A percentile compares a stretch with the other conserved stretches of the same genome.
phyloP scores from a whole-genome alignment of 2,113 vertebrate genomes.

The Melanerpes aurifrons region DNA sequence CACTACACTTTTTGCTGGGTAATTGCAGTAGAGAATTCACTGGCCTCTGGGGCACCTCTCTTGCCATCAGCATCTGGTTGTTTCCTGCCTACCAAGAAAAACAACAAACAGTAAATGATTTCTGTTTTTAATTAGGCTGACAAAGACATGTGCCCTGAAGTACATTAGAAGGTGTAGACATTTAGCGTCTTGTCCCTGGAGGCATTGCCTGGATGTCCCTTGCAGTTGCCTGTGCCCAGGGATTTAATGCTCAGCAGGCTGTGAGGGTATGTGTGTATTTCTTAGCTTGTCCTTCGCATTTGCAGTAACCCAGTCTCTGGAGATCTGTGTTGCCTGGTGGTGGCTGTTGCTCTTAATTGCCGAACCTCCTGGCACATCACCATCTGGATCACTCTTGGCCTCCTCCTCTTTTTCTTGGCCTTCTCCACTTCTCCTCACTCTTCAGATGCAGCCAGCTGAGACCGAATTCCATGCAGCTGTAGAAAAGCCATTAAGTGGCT shows the following conservation, averaged over 20 bases:
- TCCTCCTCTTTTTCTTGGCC: too few relatives aligned
- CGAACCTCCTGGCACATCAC: accelerated
- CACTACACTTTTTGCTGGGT: not conserved
- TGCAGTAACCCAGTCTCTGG: accelerated
- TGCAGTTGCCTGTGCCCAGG: not conserved
- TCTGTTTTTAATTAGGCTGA: constrained; percentile 56
- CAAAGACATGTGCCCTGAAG: not conserved
- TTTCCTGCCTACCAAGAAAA: constrained; percentile 3
- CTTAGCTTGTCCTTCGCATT: too few relatives aligned
- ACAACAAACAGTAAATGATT: not conserved
- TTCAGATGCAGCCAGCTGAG: accelerated
- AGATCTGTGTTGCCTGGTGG: not conserved
- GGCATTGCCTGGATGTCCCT: not conserved
- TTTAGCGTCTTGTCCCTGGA: not conserved
- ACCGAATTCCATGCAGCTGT: accelerated
- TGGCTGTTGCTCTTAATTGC: accelerated
- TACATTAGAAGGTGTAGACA: not conserved
- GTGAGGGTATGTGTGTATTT: accelerated
- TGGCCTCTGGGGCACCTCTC: not conserved
- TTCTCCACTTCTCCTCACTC: too few relatives aligned
- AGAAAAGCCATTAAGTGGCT: accelerated
- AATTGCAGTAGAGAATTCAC: not conserved
- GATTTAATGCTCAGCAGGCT: not conserved
- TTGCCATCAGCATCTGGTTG: not conserved
- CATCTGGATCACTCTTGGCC: accelerated